Conservation (phyloP, 1,140 invertebrate species). For the Hydropsyche tenuis region DNA sequence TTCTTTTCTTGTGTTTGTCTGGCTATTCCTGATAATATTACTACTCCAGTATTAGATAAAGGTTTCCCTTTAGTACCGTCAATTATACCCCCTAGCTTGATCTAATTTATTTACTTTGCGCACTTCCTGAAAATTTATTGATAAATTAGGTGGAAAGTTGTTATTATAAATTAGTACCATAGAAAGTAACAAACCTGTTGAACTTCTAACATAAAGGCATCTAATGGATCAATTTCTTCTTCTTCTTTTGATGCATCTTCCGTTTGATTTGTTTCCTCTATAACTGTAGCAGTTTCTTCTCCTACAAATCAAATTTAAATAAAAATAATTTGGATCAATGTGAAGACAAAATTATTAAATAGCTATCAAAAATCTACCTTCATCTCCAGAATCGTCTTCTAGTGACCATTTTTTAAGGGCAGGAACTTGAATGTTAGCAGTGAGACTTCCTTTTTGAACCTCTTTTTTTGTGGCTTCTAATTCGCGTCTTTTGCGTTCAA, state of each 20-base stretch:
- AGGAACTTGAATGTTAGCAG: slow-evolving; percentile 64
- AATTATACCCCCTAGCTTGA: slow-evolving; percentile 58
- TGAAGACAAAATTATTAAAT: not conserved
- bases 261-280: not conserved
- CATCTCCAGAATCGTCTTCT: slow-evolving; percentile 86
- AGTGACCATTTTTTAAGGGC: slow-evolving; percentile 89
- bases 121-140: slow-evolving; percentile 71
- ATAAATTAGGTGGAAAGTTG: not conserved
- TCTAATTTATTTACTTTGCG: slow-evolving; percentile 87
- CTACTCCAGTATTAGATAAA: slow-evolving; percentile 64
- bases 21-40: slow-evolving; percentile 89
- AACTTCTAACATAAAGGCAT: slow-evolving; percentile 93
- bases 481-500: slow-evolving; percentile 86
- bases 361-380: slow-evolving; percentile 62
- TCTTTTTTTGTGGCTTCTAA: slow-evolving; percentile 80
- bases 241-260: slow-evolving; percentile 60
- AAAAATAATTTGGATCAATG: slow-evolving; percentile 28
- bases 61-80: slow-evolving; percentile 59
- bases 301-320: slow-evolving; percentile 10
- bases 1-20: slow-evolving; percentile 77
- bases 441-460: slow-evolving; percentile 66
- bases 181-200: slow-evolving; percentile 54
- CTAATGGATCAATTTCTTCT: slow-evolving; percentile 92
- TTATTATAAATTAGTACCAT: not conserved
- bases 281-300: not conserved